Base-by-base conservation (phyloP, 1,140 invertebrate species). In the Heterodera schachtii region DNA sequence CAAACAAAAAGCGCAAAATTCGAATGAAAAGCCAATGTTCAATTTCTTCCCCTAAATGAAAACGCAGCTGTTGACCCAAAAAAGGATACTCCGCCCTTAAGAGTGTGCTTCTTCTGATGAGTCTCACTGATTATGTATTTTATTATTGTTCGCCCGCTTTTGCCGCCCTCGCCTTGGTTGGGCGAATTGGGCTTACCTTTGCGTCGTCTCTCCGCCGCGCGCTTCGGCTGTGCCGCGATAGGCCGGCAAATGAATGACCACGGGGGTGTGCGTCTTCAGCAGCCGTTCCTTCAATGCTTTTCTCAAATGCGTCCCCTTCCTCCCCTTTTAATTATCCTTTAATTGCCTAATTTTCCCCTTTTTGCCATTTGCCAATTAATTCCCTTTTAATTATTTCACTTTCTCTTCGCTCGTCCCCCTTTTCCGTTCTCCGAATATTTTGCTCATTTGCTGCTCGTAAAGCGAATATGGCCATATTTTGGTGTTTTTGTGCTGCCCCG, bases 401-500 rank as follows among this genome's bases (percentile, higher is more conserved):
- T 16, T 16, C 57, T 64, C 57, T 71, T 71, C 43, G 0, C 9
- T 70, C 41, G 67, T 19, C n/a, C 67, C 67, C 52, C 16, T 64
- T 64, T 64, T 64, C 16, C 57, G 57, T 5, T 64, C 57, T 16
- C 11, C 57, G 57, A 64, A 64, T 64, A 64, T 64, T 64, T 64
- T 64, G 57, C 13, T 19, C 57, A 64, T 64, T 64, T 64, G 57
- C 16, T 64, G 57, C 16, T 64, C 57, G 16, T 64, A 64, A 13
- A 64, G 57, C 57, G 57, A 64, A 64, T 64, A 64, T 64, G 57
- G 57, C 57, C 57, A 64, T 19, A 71, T 41, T 46, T 41, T 6
- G 69, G 69, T 71, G 31, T 13, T 46, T 71, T 71, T 71, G 9
- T 71, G 69, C 41, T 41, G 69, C 31, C 11, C 69, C 31, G 69